Conservation (phyloP, 2,113 vertebrate species). For the Corvus cornix region DNA sequence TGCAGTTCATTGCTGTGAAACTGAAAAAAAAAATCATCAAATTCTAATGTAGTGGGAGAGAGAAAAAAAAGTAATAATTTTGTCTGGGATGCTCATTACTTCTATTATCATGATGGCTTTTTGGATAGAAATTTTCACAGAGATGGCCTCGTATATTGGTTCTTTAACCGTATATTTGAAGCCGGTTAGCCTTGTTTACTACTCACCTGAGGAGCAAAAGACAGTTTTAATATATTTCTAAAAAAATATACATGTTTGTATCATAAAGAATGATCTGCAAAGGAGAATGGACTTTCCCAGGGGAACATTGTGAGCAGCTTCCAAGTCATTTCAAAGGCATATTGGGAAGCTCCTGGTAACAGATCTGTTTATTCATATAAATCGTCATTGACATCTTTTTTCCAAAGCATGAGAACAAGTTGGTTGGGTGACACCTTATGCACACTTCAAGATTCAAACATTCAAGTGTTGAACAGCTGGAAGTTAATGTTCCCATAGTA, state of each 20-base stretch:
- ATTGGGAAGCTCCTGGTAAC: not conserved
- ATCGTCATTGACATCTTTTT: not conserved
- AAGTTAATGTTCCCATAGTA: not conserved
- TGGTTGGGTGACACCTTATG: not conserved
- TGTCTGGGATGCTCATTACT: not conserved
- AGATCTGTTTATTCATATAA: not conserved
- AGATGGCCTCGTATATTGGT: not conserved
- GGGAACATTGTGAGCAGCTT: not conserved
- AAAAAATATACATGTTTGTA: not conserved
- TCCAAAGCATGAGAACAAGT: not conserved
- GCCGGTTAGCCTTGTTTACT: not conserved
- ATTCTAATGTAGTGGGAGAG: not conserved
- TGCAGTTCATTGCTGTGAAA: not conserved
- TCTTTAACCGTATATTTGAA: not conserved
- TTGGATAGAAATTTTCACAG: not conserved
- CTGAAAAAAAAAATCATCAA: not conserved
- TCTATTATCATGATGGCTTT: not conserved
- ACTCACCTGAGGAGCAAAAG: not conserved
- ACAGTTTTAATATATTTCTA: not conserved
- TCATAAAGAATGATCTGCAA: not conserved
- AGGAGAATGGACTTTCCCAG: not conserved
- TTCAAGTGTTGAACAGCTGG: not conserved
- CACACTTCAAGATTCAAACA: not conserved
- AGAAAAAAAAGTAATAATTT: not conserved
- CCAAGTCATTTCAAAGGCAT: not conserved